Conservation (phyloP, 2,113 vertebrate species). For the Nymphicus hollandicus region DNA sequence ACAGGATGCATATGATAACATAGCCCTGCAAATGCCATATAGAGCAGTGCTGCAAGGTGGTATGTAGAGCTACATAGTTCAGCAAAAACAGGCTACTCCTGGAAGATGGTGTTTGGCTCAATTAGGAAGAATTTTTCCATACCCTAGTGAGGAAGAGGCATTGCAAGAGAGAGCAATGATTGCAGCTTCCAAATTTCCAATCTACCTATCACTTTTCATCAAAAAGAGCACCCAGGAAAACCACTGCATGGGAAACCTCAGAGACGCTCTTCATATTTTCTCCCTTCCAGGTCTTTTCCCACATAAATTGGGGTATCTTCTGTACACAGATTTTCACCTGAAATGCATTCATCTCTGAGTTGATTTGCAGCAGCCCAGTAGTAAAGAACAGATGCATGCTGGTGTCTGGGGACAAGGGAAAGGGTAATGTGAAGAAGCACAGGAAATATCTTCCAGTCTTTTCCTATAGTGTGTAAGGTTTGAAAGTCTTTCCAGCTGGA, state of each 20-base stretch:
- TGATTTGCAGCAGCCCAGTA: background rate
- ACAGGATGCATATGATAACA: background rate
- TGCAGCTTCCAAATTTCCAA: background rate
- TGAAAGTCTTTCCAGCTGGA: background rate
- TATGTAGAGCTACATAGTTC: background rate
- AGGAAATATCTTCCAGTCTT: background rate
- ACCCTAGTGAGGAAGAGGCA: background rate
- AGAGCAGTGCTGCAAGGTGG: background rate
- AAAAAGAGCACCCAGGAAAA: background rate
- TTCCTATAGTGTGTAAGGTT: background rate
- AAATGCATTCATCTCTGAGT: background rate
- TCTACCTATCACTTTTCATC: background rate
- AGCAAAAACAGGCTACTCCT: background rate
- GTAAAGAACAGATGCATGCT: background rate
- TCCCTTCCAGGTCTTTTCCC: background rate
- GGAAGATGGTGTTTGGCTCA: background rate
- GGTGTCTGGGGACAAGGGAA: background rate
- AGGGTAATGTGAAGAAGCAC: background rate
- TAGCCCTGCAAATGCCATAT: background rate
- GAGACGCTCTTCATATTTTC: background rate
- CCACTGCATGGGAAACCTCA: rapidly evolving
- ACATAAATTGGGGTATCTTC: background rate
- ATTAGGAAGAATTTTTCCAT: background rate
- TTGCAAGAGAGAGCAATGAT: background rate
- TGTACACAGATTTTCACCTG: background rate